Evolutionary conservation across 2,888 invertebrate genomes (phyloP), one percentile per base, ranked within the genome.

Genomic region (Trypoxylon attenuatum): DNA sequence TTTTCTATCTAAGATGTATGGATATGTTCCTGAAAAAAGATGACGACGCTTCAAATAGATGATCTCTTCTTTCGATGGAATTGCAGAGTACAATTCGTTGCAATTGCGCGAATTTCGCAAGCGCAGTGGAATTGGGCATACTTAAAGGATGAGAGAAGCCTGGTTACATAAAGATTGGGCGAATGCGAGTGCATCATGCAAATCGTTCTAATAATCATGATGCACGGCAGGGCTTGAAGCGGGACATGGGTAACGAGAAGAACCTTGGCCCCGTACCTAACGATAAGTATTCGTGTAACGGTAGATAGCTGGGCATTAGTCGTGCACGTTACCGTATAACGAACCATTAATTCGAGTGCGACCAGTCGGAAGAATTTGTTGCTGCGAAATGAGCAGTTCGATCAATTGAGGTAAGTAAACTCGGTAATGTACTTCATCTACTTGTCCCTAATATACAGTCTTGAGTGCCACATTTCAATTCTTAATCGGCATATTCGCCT

Each of bases 231-330:
- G 64, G 57, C 60, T 54, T 55, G 53, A 58, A 70, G 54, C 65
- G 73, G 71, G 64, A 76, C 73, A 60, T 59, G 62, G 65, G 54
- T 73, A 64, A 76, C 66, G 57, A 76, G 61, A 38, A 63, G 71
- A 61, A 71, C 75, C 77, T 76, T 76, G 75, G 71, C 73, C 71
- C 52, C 72, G 45, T 72, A 61, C 71, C n/a, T n/a, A n/a, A n/a
- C n/a, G n/a, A n/a, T n/a, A n/a, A n/a, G n/a, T n/a, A n/a, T n/a
- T 69, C 57, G 62, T 62, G 60, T 63, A 76, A 58, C 67, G 65
- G 50, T 61, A 73, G 57, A 63, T 68, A 56, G 46, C 55, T 51
- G 21, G 27, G 60, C 43, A 52, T 57, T 59, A 56, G 42, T 46
- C 46, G 27, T 5, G 29, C 18, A 18, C 51, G 25, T 59, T 47